Conservation (phyloP, 2,113 vertebrate genomes). For the Cyprinodon variegatus region DNA sequence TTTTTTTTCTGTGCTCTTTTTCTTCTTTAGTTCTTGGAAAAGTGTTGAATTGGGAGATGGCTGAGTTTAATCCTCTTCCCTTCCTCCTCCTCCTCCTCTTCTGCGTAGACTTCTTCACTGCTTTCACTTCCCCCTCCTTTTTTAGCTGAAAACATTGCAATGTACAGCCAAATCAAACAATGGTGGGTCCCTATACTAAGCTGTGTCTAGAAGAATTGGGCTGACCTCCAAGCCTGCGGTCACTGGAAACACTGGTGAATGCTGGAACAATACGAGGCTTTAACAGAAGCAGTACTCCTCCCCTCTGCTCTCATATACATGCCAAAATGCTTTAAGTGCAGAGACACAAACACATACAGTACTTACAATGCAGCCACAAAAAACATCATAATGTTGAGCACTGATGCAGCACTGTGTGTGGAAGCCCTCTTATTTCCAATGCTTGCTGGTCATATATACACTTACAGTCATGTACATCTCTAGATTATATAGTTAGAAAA, state of each 20-base stretch:
- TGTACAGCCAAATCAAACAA: constrained; percentile 82
- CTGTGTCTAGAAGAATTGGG: constrained; percentile 83
- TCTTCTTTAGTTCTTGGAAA: constrained; percentile 51
- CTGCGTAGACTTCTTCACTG: constrained; percentile 70
- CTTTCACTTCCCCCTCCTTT: constrained; percentile 68
- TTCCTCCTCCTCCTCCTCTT: constrained; percentile 42
- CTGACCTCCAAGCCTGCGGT: constrained; percentile 78
- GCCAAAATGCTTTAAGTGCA: constrained; percentile 12
- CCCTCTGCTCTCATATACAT: constrained; percentile 41
- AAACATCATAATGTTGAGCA: constrained; percentile 24
- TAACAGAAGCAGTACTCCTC: constrained; percentile 56
- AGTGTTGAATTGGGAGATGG: constrained; percentile 43
- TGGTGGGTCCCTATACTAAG: constrained; percentile 81
- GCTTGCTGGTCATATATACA: background rate
- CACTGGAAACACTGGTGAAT: constrained; percentile 71
- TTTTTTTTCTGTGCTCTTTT: constrained; percentile 57
- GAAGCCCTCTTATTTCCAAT: constrained; percentile 20
- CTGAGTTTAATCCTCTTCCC: constrained; percentile 43
- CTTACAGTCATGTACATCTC: constrained; percentile 1
- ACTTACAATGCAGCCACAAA: constrained; percentile 6
- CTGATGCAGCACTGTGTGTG: constrained; percentile 38
- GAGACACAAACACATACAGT: constrained; percentile 23
- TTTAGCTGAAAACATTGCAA: constrained; percentile 81
- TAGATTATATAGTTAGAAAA: constrained; percentile 2
- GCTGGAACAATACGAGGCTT: constrained; percentile 73